phyloP scores from a whole-genome alignment of 2,888 invertebrate genomes.

The Alloscopus bannaensis region DNA sequence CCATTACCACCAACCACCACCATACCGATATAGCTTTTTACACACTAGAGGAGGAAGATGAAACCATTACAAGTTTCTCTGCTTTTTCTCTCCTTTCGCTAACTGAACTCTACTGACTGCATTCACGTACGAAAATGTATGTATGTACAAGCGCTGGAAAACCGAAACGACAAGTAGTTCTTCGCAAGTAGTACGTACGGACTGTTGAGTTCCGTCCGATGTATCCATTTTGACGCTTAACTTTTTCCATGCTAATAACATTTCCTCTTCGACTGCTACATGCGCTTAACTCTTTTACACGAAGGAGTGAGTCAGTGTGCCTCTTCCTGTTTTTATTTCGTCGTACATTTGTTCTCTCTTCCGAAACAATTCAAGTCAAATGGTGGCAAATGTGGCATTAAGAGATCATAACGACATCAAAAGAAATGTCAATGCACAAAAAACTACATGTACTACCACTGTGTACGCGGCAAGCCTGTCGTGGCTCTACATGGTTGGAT shows the following conservation, averaged over 20 bases:
- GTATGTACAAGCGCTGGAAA: neutral
- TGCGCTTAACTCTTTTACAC: no score
- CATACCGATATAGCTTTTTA: slow-evolving; percentile 13
- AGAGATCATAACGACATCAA: slow-evolving; percentile 9
- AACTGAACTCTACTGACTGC: slow-evolving; percentile 25
- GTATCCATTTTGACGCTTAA: slow-evolving; percentile 39
- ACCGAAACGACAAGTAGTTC: slow-evolving; percentile 17
- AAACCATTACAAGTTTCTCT: slow-evolving; percentile 29
- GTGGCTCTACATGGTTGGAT: no score
- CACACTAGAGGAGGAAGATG: slow-evolving; percentile 11
- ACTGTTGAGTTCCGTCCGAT: slow-evolving; percentile 19
- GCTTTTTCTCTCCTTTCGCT: slow-evolving; percentile 12
- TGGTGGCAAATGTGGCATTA: neutral
- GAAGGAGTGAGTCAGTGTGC: neutral
- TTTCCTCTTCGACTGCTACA: slow-evolving; percentile 21
- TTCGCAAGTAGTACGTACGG: slow-evolving; percentile 11
- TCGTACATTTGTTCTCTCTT: neutral
- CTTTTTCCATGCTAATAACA: slow-evolving; percentile 40
- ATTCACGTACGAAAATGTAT: slow-evolving; percentile 18
- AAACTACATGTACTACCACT: no score
- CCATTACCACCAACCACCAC: no score
- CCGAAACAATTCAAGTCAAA: neutral
- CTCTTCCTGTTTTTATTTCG: slow-evolving; percentile 12
- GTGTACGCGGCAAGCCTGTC: no score
- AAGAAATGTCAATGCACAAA: slow-evolving; percentile 17